Base-by-base conservation (phyloP, 2,113 vertebrate species). In the Salvelinus fontinalis region DNA sequence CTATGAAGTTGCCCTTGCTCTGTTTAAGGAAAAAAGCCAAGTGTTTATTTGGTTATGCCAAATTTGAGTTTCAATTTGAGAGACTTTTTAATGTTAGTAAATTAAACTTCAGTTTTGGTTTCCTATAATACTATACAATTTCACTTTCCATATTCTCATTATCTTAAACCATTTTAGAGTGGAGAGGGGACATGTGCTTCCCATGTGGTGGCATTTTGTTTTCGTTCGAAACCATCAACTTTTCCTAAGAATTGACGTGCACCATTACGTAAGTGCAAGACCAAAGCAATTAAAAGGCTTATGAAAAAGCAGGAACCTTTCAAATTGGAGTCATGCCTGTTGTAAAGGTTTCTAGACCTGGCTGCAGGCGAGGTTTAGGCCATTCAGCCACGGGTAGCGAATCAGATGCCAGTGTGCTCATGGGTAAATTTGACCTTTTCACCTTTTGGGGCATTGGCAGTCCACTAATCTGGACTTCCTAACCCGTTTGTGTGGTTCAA, bases 371-470 rank as follows among this genome's bases (percentile, higher is more conserved):
- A 27, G 0, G 2, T 83, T 72, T 24, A 39, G 79, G 39, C 75
- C 44, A 67, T 86, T 79, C 72, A 84, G 64, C 75, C 29, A 11
- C 57, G 7, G n/a, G 1, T 1, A 72, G 77, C 18, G 3, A 75
- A 74, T 72, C 31, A 75, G 77, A 84, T 73, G 64, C 71, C 77
- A 60, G 34, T 5, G 49, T 13, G 51, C 70, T 67, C 24, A 14
- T 51, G 68, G 81, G 65, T 77, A 73, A 77, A 72, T 83, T 18
- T 81, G 87, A 90, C 86, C 83, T 84, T 71, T 31, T 87, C 75
- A 86, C 79, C 79, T 29, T 70, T 49, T 24, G 18, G 7, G 59
- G n/a, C n/a, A 5, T 62, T 62, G 59, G 18, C 59, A 62, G 59
- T 22, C 59, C 18, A 24, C n/a, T 22, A 62, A 62, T 62, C 59